These are phyloP conservation scores for Holacanthus passer DNA, from an alignment of 2,113 vertebrate genomes.

Conservation along the genomic window DNA sequence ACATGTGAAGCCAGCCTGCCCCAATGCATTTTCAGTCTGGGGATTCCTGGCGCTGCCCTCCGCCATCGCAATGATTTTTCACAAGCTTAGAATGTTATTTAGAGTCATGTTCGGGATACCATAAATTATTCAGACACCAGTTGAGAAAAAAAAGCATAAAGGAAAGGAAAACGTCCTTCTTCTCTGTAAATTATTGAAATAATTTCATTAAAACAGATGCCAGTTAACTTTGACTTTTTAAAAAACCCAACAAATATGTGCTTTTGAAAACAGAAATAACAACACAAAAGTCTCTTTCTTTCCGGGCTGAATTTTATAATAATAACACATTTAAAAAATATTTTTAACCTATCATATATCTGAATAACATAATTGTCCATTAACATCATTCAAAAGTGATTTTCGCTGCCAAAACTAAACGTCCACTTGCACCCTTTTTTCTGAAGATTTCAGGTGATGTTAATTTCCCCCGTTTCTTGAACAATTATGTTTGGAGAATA, in stretches of 20 bases:
- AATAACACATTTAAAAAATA: neutral
- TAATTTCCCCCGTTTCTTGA: neutral
- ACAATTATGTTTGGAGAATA: too few species aligned
- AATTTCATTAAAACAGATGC: neutral
- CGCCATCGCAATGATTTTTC: constrained; percentile 62
- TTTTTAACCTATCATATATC: neutral
- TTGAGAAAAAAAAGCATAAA: neutral
- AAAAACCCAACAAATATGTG: neutral
- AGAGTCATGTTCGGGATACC: constrained; percentile 28
- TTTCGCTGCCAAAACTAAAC: neutral
- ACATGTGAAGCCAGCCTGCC: constrained; percentile 30
- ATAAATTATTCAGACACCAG: constrained; percentile 57
- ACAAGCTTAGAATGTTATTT: constrained; percentile 55
- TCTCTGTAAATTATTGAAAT: neutral
- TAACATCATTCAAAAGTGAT: neutral
- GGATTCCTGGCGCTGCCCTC: constrained; percentile 57
- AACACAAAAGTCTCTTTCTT: neutral
- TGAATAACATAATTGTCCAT: neutral
- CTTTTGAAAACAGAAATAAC: neutral
- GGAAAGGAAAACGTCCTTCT: neutral
- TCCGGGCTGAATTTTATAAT: neutral
- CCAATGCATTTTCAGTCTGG: constrained; percentile 61
- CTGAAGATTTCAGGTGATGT: neutral
- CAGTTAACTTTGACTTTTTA: neutral
- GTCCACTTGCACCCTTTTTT: neutral